Evolutionary conservation across 2,113 vertebrate genomes (phyloP).

Genomic region (Bombycilla garrulus): DNA sequence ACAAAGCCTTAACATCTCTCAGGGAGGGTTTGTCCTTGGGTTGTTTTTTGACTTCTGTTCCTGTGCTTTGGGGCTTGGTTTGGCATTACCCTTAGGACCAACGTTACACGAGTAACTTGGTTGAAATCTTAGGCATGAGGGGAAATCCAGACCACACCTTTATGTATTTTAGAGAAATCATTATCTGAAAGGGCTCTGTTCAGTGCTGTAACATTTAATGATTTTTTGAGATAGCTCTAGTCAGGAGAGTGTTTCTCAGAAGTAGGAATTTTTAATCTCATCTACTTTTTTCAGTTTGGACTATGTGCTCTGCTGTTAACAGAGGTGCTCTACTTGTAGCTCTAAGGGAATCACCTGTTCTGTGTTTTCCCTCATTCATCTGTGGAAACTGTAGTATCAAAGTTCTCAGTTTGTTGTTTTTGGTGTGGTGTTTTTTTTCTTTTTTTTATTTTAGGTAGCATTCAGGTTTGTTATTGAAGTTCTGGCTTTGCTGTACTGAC

Average conservation of each 20-base stretch:
- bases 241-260: neutral
- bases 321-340: neutral
- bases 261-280: neutral
- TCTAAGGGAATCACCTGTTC: neutral
- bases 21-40: neutral
- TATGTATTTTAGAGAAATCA: neutral
- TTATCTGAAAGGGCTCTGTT: neutral
- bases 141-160: neutral
- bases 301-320: neutral
- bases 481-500: neutral
- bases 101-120: fast-evolving
- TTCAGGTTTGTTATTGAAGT: neutral
- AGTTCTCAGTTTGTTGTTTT: neutral
- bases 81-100: neutral
- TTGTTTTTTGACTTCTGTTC: neutral
- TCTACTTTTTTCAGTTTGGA: neutral
- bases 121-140: neutral
- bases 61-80: neutral
- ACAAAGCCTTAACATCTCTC: neutral
- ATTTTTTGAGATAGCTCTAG: neutral
- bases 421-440: neutral
- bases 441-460: neutral
- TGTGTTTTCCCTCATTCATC: neutral
- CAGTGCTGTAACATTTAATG: neutral
- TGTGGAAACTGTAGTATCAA: neutral